Evolutionary conservation across 2,797 vertebrate species (phyloP).

Genomic region (Tangara arthus): DNA sequence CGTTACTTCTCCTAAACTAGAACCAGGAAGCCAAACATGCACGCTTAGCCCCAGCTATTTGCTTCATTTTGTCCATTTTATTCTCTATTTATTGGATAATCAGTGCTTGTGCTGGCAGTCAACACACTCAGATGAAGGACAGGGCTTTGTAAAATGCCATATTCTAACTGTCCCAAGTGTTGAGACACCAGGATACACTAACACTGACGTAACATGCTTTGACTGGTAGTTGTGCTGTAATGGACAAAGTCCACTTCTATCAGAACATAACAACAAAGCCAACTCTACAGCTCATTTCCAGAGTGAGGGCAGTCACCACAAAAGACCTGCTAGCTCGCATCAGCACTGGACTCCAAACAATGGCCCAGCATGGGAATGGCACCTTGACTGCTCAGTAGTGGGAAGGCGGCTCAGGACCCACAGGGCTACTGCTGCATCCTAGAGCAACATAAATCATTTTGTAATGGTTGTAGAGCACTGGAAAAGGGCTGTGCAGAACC

Average conservation of each 20-base stretch:
- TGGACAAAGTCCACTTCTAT: background rate
- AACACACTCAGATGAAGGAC: background rate
- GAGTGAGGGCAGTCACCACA: background rate
- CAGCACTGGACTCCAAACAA: background rate
- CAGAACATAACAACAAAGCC: background rate
- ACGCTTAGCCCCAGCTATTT: background rate
- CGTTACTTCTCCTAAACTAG: background rate
- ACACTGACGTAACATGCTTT: fast-evolving
- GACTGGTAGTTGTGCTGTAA: fast-evolving
- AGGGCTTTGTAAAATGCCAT: background rate
- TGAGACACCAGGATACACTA: background rate
- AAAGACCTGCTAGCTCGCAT: fast-evolving
- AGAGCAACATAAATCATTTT: background rate
- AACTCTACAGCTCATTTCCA: background rate
- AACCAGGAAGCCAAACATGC: background rate
- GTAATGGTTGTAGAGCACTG: background rate
- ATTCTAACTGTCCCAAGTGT: background rate
- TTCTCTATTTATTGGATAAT: background rate
- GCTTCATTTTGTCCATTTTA: background rate
- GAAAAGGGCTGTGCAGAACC: background rate
- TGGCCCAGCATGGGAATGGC: fast-evolving
- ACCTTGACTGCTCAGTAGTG: background rate
- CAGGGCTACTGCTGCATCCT: fast-evolving
- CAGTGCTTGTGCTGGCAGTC: background rate
- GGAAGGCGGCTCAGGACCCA: background rate